Percentiles rank a stretch among this genome's conserved stretches.
Evolutionary conservation across 1,140 invertebrate genomes (phyloP).

Genomic region (Gerris buenoi): DNA sequence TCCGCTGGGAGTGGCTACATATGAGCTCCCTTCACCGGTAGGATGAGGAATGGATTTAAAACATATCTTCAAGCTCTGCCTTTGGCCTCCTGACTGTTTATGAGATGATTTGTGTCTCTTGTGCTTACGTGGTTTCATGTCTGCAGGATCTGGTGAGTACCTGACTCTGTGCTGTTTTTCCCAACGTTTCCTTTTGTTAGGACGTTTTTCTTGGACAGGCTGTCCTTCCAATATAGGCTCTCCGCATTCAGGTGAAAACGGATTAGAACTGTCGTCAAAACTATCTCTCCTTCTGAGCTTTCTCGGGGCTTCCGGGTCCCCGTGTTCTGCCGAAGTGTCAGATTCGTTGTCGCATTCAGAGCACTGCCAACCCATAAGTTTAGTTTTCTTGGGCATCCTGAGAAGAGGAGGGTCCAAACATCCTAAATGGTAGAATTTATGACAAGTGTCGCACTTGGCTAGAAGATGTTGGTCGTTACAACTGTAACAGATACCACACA

Average conservation of each 20-base stretch:
- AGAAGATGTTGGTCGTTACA: slow-evolving; percentile 72
- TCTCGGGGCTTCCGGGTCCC: slow-evolving; percentile 60
- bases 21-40: slow-evolving; percentile 29
- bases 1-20: slow-evolving; percentile 16
- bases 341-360: slow-evolving; percentile 73
- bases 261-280: slow-evolving; percentile 5
- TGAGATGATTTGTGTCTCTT: slow-evolving; percentile 48
- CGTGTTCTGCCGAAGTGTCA: slow-evolving; percentile 57
- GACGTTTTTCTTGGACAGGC: neutral
- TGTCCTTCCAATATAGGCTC: neutral
- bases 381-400: slow-evolving; percentile 86
- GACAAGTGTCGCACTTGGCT: slow-evolving; percentile 87
- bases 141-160: slow-evolving; percentile 46
- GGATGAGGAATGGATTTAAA: slow-evolving; percentile 67
- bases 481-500: slow-evolving; percentile 71
- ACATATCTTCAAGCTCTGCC: slow-evolving; percentile 50
- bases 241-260: neutral
- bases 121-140: slow-evolving; percentile 33
- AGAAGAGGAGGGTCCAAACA: slow-evolving; percentile 84
- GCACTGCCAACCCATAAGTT: slow-evolving; percentile 85
- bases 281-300: slow-evolving; percentile 34
- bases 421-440: slow-evolving; percentile 78
- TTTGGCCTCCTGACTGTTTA: slow-evolving; percentile 34
- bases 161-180: slow-evolving; percentile 43
- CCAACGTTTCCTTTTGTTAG: slow-evolving; percentile 42